Base-by-base conservation (phyloP, 64 coral and sea anemone species). In the Acropora yongei region DNA sequence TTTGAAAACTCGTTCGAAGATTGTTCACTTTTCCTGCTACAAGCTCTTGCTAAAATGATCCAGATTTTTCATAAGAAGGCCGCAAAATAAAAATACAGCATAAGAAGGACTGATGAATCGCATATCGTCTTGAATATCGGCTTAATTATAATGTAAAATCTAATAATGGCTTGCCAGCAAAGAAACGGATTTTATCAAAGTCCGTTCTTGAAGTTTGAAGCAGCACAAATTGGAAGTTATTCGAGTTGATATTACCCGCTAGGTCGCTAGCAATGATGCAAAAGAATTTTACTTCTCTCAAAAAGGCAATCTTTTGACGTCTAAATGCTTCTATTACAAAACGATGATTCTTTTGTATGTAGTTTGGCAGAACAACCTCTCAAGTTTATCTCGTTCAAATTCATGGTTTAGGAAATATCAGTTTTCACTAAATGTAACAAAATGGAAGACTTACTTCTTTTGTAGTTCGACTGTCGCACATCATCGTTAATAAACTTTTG, bases 401-500 rank as follows among this genome's bases (percentile, higher is more conserved):
- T 67, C 7, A 14, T 11, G 2, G 16, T 40, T 16, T 71, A 48
- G 20, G 17, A 3, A 69, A 49, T 2, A 85, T 9, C 40, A 67
- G 63, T 18, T 47, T 8, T 85, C 44, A 3, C 17, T 71, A 69
- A 49, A 3, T 85, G 82, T 71, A 85, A 85, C 65, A 85, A 85
- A n/a, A 85, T 20, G 66, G 2, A 17, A 49, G 44, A 10, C 43
- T 71, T 20, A 85, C 44, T 18, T 85, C 39, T 85, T 85, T 71
- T 85, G 82, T 85, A 69, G 65, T 48, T 20, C 63, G 48, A 57
- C 65, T 71, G 82, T 85, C 72, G 82, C 48, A 47, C 44, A 85
- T 71, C 19, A 44, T 20, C 44, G 63, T 85, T 85, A 85, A 85
- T 85, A 85, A 85, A 14, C 82, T 8, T 85, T 85, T 71, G 60